A percentile compares a stretch with the other conserved stretches of the same genome.
phyloP scores from a whole-genome alignment of 2,797 vertebrate species.

The Paedocypris micromegethes region DNA sequence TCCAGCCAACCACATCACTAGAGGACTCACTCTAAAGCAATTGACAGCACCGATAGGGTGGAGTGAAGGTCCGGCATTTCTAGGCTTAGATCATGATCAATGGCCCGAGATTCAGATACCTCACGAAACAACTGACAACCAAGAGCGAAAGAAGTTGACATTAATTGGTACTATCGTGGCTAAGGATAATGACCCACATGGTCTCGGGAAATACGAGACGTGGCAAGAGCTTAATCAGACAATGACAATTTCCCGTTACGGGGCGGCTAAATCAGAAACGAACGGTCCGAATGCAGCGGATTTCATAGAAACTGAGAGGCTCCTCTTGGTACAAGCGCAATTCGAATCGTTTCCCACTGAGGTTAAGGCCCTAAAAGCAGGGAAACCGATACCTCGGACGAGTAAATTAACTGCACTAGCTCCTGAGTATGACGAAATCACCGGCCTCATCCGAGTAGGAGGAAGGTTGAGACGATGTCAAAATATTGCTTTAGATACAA shows the following conservation, averaged over 20 bases:
- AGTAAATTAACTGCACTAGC: slow-evolving; percentile 2
- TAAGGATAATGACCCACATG: not conserved
- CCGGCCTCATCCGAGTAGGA: slow-evolving; percentile 3
- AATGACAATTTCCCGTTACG: not conserved
- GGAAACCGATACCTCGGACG: not conserved
- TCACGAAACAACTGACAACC: not conserved
- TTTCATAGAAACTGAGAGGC: not conserved
- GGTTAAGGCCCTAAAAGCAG: not conserved
- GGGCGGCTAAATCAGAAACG: not conserved
- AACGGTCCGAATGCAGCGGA: not conserved
- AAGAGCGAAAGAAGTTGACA: not conserved
- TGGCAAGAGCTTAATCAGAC: not conserved
- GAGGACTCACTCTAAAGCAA: not conserved
- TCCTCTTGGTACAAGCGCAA: not conserved
- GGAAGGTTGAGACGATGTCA: not conserved
- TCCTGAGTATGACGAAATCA: slow-evolving; percentile 8
- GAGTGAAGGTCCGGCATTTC: not conserved
- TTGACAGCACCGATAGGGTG: not conserved
- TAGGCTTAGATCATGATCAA: not conserved
- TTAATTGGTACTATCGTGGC: not conserved
- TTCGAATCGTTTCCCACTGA: not conserved
- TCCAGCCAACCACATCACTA: not conserved
- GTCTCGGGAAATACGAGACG: too few relatives aligned
- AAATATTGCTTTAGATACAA: not conserved
- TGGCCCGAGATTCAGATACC: not conserved